Conservation (phyloP, 2,888 invertebrate species). For the Acanthococcus lagerstroemiae region DNA sequence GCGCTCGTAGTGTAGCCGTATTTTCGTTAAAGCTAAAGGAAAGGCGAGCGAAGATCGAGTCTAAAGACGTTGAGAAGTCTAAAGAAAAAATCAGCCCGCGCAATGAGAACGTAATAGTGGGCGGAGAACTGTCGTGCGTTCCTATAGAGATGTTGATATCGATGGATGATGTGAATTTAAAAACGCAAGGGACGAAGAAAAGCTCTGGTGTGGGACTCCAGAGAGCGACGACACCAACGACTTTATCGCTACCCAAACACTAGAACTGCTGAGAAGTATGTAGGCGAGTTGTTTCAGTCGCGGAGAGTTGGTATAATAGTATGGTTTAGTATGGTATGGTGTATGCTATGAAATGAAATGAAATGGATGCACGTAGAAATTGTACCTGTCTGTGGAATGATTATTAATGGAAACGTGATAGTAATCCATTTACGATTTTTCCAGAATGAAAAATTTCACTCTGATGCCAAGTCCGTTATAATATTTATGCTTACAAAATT, state of each 20-base stretch:
- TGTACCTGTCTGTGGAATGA: no score
- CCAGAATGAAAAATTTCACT: no score
- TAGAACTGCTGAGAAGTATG: not conserved
- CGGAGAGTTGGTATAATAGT: no score
- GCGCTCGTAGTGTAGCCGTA: conserved; percentile 74
- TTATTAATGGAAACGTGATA: no score
- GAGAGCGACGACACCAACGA: conserved; percentile 5
- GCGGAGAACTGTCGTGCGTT: conserved; percentile 72
- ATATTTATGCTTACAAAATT: no score
- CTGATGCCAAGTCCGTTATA: no score
- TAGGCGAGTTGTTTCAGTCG: no score
- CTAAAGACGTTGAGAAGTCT: conserved; percentile 26
- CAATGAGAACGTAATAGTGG: conserved; percentile 50
- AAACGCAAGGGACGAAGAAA: conserved; percentile 6
- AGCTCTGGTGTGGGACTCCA: not conserved
- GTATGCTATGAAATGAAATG: no score
- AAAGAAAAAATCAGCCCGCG: conserved; percentile 36
- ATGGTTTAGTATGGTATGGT: no score
- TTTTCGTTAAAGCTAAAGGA: conserved; percentile 71
- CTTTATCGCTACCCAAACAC: no score
- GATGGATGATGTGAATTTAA: conserved; percentile 44
- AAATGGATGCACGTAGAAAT: no score
- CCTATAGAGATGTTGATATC: conserved; percentile 65
- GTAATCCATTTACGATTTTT: no score
- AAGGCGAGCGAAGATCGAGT: conserved; percentile 64